Evolutionary conservation across 2,888 invertebrate species (phyloP), one percentile per base, ranked within the genome.

Genomic region (Acanthococcus lagerstroemiae): DNA sequence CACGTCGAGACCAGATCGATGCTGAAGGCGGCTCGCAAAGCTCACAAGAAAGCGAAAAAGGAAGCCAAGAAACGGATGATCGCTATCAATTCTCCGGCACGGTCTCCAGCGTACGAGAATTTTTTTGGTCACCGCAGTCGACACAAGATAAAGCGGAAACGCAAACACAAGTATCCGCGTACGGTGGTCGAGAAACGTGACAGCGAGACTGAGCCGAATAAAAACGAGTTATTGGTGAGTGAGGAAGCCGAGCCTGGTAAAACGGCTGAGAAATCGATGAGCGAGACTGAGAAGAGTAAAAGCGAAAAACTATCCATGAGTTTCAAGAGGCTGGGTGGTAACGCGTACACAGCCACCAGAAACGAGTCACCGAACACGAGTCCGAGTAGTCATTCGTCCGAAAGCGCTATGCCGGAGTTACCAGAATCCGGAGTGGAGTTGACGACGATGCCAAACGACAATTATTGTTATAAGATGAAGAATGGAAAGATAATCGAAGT

Each of bases 11-110:
- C 61, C 4, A 27, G 61, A 2, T 52, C 61, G 3, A 61, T 61
- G 61, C 21, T 80, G 15, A 85, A 84, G 75, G 86, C 86, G 21
- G 86, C 85, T 19, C 85, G 86, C 72, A 85, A 84, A 73, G 88
- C 90, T 1, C 76, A 89, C 71, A 89, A 87, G 74, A 86, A 84
- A 74, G 88, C 90, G 0, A 88, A 86, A 74, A 88, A 87, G 72
- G 86, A 87, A 74, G 88, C 88, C 0, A 83, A 84, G 70, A 82
- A 84, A 74, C 83, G 82, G 72, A 80, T 80, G 48, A 70, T 75
- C 7, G 71, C 72, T 6, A 71, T 71, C 46, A 72, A 72, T 9
- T 73, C 72, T 19, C 74, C 75, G 4, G 73, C 74, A 0, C 71
- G 72, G 12, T 73, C 74, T 57, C 81, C 84, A 12, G 77, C 80